Evolutionary conservation across 2,113 vertebrate genomes (phyloP), one percentile per base, ranked within the genome.

Genomic region (Lamprotornis superbus): DNA sequence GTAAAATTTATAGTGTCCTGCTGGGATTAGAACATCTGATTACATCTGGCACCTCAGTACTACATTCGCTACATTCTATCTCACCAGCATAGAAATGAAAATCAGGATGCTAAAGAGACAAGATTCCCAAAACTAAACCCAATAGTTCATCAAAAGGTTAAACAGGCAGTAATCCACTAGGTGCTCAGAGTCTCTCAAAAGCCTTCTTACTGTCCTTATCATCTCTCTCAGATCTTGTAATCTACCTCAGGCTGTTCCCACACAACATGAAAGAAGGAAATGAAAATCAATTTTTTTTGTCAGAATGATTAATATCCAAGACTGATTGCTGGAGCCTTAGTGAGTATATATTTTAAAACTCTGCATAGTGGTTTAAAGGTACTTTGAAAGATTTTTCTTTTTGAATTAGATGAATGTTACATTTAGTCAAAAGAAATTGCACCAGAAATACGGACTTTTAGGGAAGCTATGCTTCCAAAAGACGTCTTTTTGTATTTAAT

Each of bases 271-370:
- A 94, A 90, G 81, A 78, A 83, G 55, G 79, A 96, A 96, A 93
- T 63, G 18, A 90, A 93, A 96, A 94, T 90, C 74, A 91, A 47
- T 94, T 39, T 61, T 39, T 59, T 95, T 95, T 74, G 70, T 83
- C 82, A 80, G 52, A 55, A 70, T 93, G 78, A 94, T 87, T 94
- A 90, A 95, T 95, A 96, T 77, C 81, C 46, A 69, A 57, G 78
- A 42, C 67, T 87, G 74, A 85, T 89, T 73, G 55, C 39, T 85
- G 74, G 27, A 80, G 19, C 59, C 35, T 85, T 65, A 46, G 50
- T 76, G 40, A 87, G 33, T 65, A 76, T 76, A 7, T 71, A 71
- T 73, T 89, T 89, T 79, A 24, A 90, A 82, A 90, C 27, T 56
- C 35, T 39, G 57, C 90, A 33, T 47, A 79, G 63, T 77, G 89